Conservation (phyloP, 2,888 invertebrate species). For the Mactromeris polynyma region DNA sequence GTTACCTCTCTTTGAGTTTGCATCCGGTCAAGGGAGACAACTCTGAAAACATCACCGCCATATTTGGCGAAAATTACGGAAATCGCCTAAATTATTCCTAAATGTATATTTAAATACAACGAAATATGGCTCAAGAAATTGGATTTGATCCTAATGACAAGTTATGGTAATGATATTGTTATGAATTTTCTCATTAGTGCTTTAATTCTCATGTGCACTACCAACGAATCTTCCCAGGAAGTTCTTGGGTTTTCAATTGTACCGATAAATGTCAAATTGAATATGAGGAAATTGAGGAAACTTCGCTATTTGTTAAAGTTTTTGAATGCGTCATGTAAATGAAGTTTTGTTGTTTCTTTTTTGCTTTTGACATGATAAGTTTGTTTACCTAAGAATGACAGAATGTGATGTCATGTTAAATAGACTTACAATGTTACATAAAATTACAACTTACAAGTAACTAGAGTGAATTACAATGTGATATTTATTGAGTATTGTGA, state of each 20-base stretch:
- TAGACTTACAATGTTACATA: too few species aligned
- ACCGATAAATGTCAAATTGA: not conserved
- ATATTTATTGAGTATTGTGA: too few species aligned
- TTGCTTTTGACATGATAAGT: too few species aligned
- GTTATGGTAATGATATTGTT: conserved; percentile 39
- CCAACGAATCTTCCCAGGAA: conserved; percentile 27
- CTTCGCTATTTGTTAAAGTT: too few species aligned
- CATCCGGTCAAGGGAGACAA: conserved; percentile 20
- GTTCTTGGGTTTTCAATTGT: conserved; percentile 15
- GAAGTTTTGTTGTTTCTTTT: too few species aligned
- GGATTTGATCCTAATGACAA: conserved; percentile 60
- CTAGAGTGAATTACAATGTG: too few species aligned
- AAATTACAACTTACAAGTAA: too few species aligned
- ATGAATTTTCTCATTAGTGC: not conserved
- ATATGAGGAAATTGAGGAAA: not conserved
- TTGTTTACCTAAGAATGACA: too few species aligned
- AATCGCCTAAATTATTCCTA: conserved; percentile 30
- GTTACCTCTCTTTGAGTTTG: not conserved
- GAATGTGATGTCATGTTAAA: too few species aligned
- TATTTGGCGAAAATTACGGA: conserved; percentile 53
- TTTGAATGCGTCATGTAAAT: too few species aligned
- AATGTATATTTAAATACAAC: conserved; percentile 33
- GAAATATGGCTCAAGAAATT: conserved; percentile 54
- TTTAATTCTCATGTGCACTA: not conserved
- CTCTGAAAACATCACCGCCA: conserved; percentile 36